Evolutionary conservation across 1,140 invertebrate genomes (phyloP), one percentile per base, ranked within the genome.

Genomic region (Lucilia cuprina): DNA sequence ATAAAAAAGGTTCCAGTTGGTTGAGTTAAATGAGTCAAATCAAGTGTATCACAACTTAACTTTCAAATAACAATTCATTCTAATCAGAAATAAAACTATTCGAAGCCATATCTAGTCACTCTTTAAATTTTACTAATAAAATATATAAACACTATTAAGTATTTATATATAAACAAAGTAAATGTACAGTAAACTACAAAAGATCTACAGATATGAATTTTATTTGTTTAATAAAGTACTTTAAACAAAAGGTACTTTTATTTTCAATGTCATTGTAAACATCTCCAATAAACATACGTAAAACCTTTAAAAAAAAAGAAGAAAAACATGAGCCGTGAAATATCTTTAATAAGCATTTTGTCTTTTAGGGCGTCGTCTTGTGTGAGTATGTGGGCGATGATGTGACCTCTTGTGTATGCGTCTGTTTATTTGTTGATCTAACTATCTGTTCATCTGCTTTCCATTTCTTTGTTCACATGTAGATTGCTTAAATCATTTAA

Each of bases 381-480:
- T 25, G 77, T 41, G 41, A 30, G 25, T 30, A 30, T 49, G 77
- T 80, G 41, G 77, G 77, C 77, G 77, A 80, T 80, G 70, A 78
- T 85, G 55, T 80, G 83, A 19, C 25, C 74, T 80, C 82, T 34
- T 84, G 80, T 74, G 41, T 41, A 8, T 41, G 41, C 10, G 41
- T 41, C 41, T 41, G 41, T 41, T 41, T 41, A 41, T 41, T 82
- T 82, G 14, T 77, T 47, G 13, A 77, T 84, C 25, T 30, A 30
- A 30, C 25, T 30, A 30, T 30, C 41, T 34, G 21, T 47, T 75
- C 49, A 49, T 49, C 21, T 35, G 35, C 21, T 85, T 82, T 87
- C 87, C 87, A 87, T 87, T 83, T 85, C 84, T 83, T 84, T 17
- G 83, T 60, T 77, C 8, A 14, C n/a, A 30, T 49, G 70, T 25